phyloP scores from a whole-genome alignment of 1,140 invertebrate species.

The Aphelinus certus region DNA sequence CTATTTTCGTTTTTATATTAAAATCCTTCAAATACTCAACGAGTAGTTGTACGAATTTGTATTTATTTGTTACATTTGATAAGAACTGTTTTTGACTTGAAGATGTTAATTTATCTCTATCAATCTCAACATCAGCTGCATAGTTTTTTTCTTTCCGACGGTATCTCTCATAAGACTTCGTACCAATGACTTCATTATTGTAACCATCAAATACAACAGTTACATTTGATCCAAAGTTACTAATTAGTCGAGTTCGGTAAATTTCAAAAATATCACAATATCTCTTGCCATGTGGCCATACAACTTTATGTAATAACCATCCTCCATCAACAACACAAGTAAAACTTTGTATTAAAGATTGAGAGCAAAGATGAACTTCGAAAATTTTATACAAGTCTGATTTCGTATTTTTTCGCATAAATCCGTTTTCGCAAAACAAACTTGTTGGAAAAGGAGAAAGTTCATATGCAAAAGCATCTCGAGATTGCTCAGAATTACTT shows the following conservation, averaged over 20 bases:
- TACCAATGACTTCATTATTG: constrained; percentile 21
- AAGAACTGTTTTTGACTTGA: constrained; percentile 27
- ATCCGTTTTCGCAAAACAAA: constrained; percentile 17
- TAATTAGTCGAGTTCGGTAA: no score
- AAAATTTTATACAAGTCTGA: constrained; percentile 21
- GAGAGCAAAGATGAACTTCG: neutral
- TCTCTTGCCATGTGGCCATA: constrained; percentile 12
- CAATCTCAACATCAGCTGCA: constrained; percentile 25
- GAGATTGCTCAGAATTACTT: neutral
- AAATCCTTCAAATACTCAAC: constrained; percentile 21
- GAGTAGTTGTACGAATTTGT: constrained; percentile 23
- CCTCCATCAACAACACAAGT: constrained; percentile 16
- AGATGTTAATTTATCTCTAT: constrained; percentile 3
- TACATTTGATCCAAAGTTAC: constrained; percentile 24
- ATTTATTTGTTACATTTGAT: constrained; percentile 30
- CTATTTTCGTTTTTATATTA: neutral
- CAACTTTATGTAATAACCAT: constrained; percentile 5
- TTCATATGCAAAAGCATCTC: constrained; percentile 15
- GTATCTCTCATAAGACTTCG: constrained; percentile 41
- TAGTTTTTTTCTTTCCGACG: constrained; percentile 15
- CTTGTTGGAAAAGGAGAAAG: constrained; percentile 12
- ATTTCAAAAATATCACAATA: constrained; percentile 5
- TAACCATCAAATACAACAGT: constrained; percentile 39
- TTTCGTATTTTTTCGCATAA: constrained; percentile 21
- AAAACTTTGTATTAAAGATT: neutral